Base-by-base conservation (phyloP, 2,888 invertebrate genomes). In the Drosophila differens region DNA sequence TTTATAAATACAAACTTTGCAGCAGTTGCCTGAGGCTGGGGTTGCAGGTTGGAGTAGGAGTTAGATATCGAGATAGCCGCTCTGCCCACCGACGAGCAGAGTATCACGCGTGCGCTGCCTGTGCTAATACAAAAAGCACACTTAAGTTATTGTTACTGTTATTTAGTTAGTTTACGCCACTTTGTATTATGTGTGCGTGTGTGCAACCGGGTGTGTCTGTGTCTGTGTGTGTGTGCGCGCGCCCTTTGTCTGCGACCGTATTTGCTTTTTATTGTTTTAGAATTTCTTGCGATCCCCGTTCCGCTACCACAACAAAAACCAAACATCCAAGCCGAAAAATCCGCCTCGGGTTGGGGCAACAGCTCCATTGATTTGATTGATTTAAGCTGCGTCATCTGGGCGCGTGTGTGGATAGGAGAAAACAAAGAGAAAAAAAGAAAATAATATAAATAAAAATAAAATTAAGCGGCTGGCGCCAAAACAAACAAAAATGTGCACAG, bases 141-240 rank as follows among this genome's bases (percentile, higher is more conserved):
- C 90, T 86, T 86, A 90, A 90, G 85, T 86, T 86, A 86, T 90
- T 90, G 86, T 86, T 90, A 90, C 89, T 83, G 86, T 87, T 87
- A 90, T 87, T 87, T 87, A 87, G 87, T 89, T 90, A 90, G 87
- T 87, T 87, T 86, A 86, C 76, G 89, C 82, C 79, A 90, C 83
- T 90, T 86, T 83, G 79, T 83, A 80, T 88, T 81, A 74, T 74
- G 65, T 63, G 64, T 62, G 57, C 37, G 53, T 54, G 53, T 59
- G 53, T 16, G 44, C n/a, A 55, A 19, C 10, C 25, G 14, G 25
- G n/a, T 37, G 22, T 64, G 7, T 32, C 7, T 54, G 54, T 57
- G 32, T 52, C 28, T 14, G 49, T 37, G 30, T 32, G 53, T 39
- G 66, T 51, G 41, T 57, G 68, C 54, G 65, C 74, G 53, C 78